These are phyloP conservation scores for Drosophila meridiana DNA, from an alignment of 2,888 invertebrate species.

Conservation along the genomic window DNA sequence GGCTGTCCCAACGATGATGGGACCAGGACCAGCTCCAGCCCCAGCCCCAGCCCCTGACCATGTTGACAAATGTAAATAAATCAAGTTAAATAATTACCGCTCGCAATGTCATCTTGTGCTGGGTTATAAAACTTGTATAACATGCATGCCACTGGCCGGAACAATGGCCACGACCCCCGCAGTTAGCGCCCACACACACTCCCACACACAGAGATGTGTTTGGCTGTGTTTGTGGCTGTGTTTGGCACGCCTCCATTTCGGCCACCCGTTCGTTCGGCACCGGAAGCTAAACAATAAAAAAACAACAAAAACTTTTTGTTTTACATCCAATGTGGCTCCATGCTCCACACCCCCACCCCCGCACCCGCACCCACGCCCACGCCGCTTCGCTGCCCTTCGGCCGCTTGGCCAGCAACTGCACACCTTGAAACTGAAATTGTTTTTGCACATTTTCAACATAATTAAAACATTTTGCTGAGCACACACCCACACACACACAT, in stretches of 20 bases:
- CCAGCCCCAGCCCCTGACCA: not conserved
- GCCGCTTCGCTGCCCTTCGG: not conserved
- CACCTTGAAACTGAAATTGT: constrained; percentile 60
- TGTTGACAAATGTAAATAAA: constrained; percentile 74
- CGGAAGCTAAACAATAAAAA: constrained; percentile 46
- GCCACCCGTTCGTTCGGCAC: constrained; percentile 15
- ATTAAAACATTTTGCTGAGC: constrained; percentile 72
- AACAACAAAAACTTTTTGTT: constrained; percentile 52
- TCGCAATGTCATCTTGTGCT: constrained; percentile 66
- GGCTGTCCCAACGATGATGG: constrained; percentile 14
- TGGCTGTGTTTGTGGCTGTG: not conserved
- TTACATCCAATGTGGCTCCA: constrained; percentile 41
- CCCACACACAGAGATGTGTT: not conserved
- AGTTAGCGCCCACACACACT: constrained; percentile 13
- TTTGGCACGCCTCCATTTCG: constrained; percentile 17
- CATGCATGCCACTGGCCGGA: constrained; percentile 24
- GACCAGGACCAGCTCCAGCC: not conserved
- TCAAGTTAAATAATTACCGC: constrained; percentile 79
- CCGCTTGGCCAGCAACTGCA: constrained; percentile 23
- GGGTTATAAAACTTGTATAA: constrained; percentile 50
- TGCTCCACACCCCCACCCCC: not conserved
- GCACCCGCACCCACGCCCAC: not conserved
- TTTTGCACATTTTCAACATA: constrained; percentile 70
- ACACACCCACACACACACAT: constrained; percentile 21
- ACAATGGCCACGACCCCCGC: constrained; percentile 34